Evolutionary conservation across 2,797 vertebrate genomes (phyloP).

Genomic region (Eleutherodactylus coqui): DNA sequence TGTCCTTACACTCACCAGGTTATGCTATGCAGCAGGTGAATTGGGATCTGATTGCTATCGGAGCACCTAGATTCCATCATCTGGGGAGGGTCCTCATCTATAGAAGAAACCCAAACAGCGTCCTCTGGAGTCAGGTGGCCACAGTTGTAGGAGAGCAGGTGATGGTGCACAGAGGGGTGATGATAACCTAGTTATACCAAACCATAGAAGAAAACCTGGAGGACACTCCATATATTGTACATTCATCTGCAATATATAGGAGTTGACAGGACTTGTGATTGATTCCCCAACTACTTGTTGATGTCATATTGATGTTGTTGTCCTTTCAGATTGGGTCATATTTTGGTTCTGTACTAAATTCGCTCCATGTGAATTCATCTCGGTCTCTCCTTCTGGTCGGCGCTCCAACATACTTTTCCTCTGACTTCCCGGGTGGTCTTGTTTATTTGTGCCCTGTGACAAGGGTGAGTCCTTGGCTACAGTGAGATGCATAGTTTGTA

Average conservation of each 20-base stretch:
- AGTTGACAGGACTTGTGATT: not conserved
- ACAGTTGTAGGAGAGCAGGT: constrained; percentile 66
- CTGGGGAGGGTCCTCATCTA: constrained; percentile 79
- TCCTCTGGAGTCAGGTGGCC: constrained; percentile 57
- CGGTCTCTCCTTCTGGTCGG: constrained; percentile 82
- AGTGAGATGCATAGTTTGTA: not conserved
- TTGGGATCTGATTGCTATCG: constrained; percentile 67
- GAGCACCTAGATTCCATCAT: constrained; percentile 81
- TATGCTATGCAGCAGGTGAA: constrained; percentile 43
- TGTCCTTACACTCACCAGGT: constrained; percentile 57
- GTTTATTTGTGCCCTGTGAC: constrained; percentile 72
- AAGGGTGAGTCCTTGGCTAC: constrained; percentile 63
- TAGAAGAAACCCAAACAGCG: not conserved
- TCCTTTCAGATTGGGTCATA: constrained; percentile 83
- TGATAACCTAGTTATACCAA: too few relatives aligned
- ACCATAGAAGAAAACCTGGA: too few relatives aligned
- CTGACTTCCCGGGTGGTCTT: constrained; percentile 69
- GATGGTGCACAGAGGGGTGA: constrained; percentile 4
- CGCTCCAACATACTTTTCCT: constrained; percentile 77
- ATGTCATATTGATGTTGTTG: not conserved
- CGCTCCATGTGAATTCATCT: constrained; percentile 74
- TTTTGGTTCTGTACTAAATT: constrained; percentile 84
- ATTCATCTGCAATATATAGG: too few relatives aligned
- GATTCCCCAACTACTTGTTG: not conserved
- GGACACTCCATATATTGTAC: too few relatives aligned